These are phyloP conservation scores for Pseudorhombus dupliciocellatus DNA, from an alignment of 2,113 vertebrate species.

Conservation along the genomic window DNA sequence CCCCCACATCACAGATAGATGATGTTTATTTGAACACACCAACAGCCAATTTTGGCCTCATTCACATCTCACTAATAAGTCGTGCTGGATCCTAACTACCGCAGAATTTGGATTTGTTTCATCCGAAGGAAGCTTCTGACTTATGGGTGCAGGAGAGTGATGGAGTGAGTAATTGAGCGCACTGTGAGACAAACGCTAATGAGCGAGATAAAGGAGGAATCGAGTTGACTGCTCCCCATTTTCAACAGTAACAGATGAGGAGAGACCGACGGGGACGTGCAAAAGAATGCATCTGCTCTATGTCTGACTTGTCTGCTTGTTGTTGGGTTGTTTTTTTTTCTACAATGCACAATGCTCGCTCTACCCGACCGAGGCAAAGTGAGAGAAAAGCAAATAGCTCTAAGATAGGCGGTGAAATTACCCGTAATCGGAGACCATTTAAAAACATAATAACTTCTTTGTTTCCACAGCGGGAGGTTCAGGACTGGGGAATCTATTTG, in stretches of 20 bases:
- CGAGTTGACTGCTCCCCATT: conserved; percentile 55
- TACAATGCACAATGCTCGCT: conserved; percentile 51
- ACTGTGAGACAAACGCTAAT: conserved; percentile 67
- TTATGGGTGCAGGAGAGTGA: conserved; percentile 46
- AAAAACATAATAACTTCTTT: conserved; percentile 77
- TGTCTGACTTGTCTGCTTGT: conserved; percentile 44
- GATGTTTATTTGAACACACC: conserved; percentile 15
- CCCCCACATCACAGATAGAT: not conserved
- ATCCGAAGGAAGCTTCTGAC: conserved; percentile 35
- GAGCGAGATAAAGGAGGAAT: conserved; percentile 66
- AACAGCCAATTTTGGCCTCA: conserved; percentile 15
- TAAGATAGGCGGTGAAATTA: conserved; percentile 74
- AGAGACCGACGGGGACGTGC: conserved; percentile 1
- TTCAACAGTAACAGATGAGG: conserved; percentile 54
- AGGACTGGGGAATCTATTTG: conserved; percentile 63
- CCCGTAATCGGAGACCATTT: conserved; percentile 78
- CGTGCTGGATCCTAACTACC: conserved; percentile 19
- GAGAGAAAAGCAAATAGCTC: conserved; percentile 72
- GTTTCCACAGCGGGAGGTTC: conserved; percentile 67
- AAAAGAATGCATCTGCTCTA: conserved; percentile 56
- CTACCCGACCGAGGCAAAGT: conserved; percentile 57
- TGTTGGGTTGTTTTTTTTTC: conserved; percentile 40
- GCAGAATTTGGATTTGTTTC: conserved; percentile 32
- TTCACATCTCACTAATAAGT: conserved; percentile 24
- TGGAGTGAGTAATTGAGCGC: conserved; percentile 67